Evolutionary conservation across 2,797 vertebrate species (phyloP), one percentile per base, ranked within the genome.

Genomic region (Platyrinchus mystaceus): DNA sequence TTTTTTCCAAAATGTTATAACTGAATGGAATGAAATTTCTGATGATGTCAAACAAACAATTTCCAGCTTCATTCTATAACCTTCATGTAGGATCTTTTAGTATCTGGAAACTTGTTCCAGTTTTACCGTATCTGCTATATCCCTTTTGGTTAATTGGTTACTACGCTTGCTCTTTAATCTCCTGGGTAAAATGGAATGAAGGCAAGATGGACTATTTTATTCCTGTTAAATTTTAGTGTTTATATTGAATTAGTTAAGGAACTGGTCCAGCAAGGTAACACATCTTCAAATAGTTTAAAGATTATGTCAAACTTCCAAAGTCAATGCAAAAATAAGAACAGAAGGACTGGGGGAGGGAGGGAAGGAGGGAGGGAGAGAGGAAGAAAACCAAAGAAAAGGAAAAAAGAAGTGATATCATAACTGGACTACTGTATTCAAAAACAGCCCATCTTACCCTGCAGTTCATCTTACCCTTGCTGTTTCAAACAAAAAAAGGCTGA

Each of bases 141-240:
- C 12, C 18, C 30, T 81, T 58, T 81, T 84, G 89, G 73, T 69
- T 78, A 91, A 81, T 84, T 62, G 32, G 28, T 91, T 66, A 83
- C 53, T 88, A 52, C 21, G 7, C 30, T 95, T 95, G 91, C 52
- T 91, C 58, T 68, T 63, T 88, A 66, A 84, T 69, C 28, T 71
- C 50, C 94, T 95, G 97, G 98, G 97, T 98, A 98, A 98, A 98
- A 98, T 97, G 97, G 97, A 98, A 97, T 98, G 97, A 98, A 97
- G 96, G 95, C 97, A 97, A 98, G 98, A 98, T 98, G 98, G 97
- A 97, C 97, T 96, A 96, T 83, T 96, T 97, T 96, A 96, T 97
- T 92, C 66, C 79, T 80, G 68, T 89, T 92, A 87, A 97, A 84
- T 93, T 97, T 94, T 90, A 84, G 49, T 66, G 36, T 80, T 93